Percentiles rank a stretch among this genome's conserved stretches.
Evolutionary conservation across 2,888 invertebrate species (phyloP).

Genomic region (Pandemis heparana): DNA sequence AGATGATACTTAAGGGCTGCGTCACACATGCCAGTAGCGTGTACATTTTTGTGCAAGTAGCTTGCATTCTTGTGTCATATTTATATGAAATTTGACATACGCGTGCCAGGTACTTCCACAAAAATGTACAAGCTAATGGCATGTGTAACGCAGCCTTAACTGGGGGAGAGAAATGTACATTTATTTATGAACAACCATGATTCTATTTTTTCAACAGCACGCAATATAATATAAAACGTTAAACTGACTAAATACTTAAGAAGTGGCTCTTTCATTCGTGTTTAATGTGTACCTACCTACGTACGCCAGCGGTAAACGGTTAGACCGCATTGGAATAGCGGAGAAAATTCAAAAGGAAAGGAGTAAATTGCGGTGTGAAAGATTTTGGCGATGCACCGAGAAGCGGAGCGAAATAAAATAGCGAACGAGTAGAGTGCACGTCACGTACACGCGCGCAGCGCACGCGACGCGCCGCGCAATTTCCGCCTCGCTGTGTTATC

Average conservation of each 20-base stretch:
- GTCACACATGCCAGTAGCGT: no score
- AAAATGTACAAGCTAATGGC: no score
- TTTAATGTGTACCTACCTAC: constrained; percentile 2
- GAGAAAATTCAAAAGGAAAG: constrained; percentile 49
- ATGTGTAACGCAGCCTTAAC: no score
- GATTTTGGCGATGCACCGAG: constrained; percentile 63
- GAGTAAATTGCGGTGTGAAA: constrained; percentile 55
- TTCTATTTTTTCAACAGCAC: no score
- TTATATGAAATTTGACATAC: no score
- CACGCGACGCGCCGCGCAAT: constrained; percentile 80
- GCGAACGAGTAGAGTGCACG: constrained; percentile 70
- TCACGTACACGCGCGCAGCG: constrained; percentile 76
- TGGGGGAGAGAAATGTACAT: neutral
- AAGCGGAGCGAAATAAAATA: constrained; percentile 73
- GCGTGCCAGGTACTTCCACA: no score
- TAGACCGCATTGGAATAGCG: constrained; percentile 35
- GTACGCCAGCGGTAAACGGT: constrained; percentile 18
- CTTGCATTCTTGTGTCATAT: no score
- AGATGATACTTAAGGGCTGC: neutral
- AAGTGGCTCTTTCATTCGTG: neutral
- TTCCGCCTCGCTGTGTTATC: constrained; percentile 75
- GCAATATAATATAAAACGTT: neutral
- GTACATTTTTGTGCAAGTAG: no score
- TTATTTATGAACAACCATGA: neutral
- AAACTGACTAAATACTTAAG: neutral